These are phyloP conservation scores for rat (Rattus norvegicus) DNA, from an alignment of 2,113 vertebrate genomes.

Conservation along the genomic window GRCr8 NC_086036.1:25708001-25708500, in stretches of 20 bases:
- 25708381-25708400: constrained; percentile 63
- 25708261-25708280: neutral
- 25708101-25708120: neutral
- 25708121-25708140: neutral
- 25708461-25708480: neutral
- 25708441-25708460: neutral
- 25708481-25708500: neutral
- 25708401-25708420: neutral
- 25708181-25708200: constrained; percentile 1
- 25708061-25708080: neutral
- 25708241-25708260: neutral
- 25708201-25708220: neutral
- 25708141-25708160: neutral
- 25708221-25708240: neutral
- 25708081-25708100: neutral
- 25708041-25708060: neutral
- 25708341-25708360: constrained; percentile 88
- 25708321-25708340: constrained; percentile 91
- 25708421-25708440: neutral
- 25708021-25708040: neutral
- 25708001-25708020: neutral
- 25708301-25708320: constrained; percentile 53
- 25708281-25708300: neutral
- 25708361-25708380: constrained; percentile 87
- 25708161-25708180: neutral